Percentiles rank a stretch among this genome's conserved stretches.
Evolutionary conservation across 2,797 vertebrate species (phyloP).

Genomic region (Masticophis lateralis): DNA sequence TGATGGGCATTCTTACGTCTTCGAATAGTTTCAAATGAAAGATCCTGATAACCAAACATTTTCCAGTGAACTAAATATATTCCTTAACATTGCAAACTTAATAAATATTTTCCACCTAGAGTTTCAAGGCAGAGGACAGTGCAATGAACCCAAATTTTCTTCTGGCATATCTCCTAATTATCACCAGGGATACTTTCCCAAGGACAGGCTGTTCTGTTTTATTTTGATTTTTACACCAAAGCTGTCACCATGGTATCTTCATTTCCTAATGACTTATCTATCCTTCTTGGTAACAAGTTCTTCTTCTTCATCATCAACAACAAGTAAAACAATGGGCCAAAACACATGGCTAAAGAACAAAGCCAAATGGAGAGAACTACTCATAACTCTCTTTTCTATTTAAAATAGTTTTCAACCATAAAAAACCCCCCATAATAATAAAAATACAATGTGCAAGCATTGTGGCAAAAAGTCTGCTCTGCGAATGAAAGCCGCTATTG

Average conservation of each 20-base stretch:
- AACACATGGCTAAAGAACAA: neutral
- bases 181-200: conserved; percentile 15
- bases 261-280: conserved; percentile 1
- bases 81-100: neutral
- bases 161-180: conserved; percentile 14
- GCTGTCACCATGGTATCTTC: conserved; percentile 33
- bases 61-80: conserved; percentile 14
- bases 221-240: conserved; percentile 33
- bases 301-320: neutral
- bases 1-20: conserved; percentile 10
- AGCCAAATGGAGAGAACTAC: neutral
- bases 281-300: neutral
- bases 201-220: conserved; percentile 33
- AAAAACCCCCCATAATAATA: neutral
- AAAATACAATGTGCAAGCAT: neutral
- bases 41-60: conserved; percentile 3
- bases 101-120: conserved; percentile 21
- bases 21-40: neutral
- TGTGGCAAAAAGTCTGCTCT: neutral
- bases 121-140: conserved; percentile 22
- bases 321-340: neutral
- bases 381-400: neutral
- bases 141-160: conserved; percentile 26
- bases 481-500: neutral
- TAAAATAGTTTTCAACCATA: neutral